phyloP scores from a whole-genome alignment of 2,888 invertebrate genomes.

The Clepsis dumicolana region DNA sequence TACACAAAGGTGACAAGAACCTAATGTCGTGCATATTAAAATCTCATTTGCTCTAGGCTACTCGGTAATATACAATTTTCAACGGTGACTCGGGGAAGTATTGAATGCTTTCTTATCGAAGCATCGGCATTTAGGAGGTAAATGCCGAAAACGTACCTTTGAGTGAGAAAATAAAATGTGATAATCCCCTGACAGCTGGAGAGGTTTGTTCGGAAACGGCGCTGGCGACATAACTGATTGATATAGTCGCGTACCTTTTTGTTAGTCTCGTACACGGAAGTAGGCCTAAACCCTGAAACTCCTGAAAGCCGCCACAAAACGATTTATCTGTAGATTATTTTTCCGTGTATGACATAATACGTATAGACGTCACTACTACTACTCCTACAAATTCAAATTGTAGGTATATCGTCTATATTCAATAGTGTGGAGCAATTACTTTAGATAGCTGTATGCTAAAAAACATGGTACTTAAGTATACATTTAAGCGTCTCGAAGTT shows the following conservation, averaged over 20 bases:
- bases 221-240: conserved; percentile 27
- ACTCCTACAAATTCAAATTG: too few species aligned
- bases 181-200: conserved; percentile 33
- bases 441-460: too few species aligned
- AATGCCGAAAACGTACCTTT: conserved; percentile 13
- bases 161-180: conserved; percentile 29
- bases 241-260: conserved; percentile 21
- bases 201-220: conserved; percentile 21
- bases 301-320: neutral
- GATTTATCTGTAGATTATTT: neutral
- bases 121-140: too few species aligned
- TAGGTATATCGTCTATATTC: too few species aligned
- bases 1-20: conserved; percentile 11
- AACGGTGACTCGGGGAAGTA: conserved; percentile 27
- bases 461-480: too few species aligned
- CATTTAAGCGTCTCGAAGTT: too few species aligned
- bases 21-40: conserved; percentile 31
- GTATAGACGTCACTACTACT: too few species aligned
- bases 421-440: too few species aligned
- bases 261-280: conserved; percentile 1
- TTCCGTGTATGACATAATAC: neutral
- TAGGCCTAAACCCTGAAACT: neutral
- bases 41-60: conserved; percentile 24
- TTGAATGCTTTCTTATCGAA: conserved; percentile 30
- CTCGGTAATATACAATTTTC: conserved; percentile 10